Conservation (phyloP, 92 coral and sea anemone species). For the Epizoanthus illoricatus region DNA sequence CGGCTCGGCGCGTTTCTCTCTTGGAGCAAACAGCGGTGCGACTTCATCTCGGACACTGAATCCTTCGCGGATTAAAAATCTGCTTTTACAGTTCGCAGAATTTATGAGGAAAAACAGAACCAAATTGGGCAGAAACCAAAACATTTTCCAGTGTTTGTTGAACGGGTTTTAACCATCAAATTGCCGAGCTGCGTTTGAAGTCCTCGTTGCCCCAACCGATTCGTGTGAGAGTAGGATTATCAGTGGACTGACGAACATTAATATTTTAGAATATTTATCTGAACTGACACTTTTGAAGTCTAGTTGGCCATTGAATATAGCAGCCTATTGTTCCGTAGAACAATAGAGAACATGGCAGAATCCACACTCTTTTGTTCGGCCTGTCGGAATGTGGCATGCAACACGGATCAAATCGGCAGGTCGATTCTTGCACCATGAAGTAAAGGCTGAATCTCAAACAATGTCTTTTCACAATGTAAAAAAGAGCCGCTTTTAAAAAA, state of each 20-base stretch:
- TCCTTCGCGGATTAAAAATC: conserved; percentile 19
- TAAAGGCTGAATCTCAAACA: background rate
- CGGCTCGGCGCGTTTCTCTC: conserved; percentile 14
- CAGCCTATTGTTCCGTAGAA: no score
- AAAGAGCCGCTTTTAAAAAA: no score
- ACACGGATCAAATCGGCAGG: background rate
- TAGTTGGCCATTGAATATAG: background rate
- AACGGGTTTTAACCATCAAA: background rate
- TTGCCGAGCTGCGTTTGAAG: background rate
- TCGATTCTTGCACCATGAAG: background rate
- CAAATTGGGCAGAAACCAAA: background rate
- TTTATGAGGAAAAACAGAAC: background rate
- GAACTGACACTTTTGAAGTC: background rate
- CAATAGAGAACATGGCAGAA: no score
- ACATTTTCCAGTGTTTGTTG: background rate
- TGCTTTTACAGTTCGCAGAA: background rate
- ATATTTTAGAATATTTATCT: background rate
- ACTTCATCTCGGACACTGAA: conserved; percentile 38
- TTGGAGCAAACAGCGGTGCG: background rate
- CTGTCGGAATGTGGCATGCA: no score
- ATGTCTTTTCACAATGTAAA: no score
- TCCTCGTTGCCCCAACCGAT: background rate
- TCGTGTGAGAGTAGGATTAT: background rate
- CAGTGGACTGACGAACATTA: background rate
- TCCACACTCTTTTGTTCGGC: no score